phyloP scores from a whole-genome alignment of 2,797 vertebrate genomes.

The Pseudomugil tenellus region DNA sequence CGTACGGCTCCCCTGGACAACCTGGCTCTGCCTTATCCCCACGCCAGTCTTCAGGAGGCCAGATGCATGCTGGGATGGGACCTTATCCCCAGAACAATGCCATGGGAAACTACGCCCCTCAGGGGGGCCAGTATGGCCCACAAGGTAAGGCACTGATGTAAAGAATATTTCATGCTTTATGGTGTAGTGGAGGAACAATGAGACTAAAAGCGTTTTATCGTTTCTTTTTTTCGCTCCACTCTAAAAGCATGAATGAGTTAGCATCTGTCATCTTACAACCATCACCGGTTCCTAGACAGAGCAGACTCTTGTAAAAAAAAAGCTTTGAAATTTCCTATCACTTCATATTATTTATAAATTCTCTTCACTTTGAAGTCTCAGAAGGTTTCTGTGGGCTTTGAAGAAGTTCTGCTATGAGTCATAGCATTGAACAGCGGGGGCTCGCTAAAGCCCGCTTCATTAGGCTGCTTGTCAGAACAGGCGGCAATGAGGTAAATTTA shows the following conservation, averaged over 20 bases:
- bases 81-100: conserved; percentile 96
- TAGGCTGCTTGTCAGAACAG: conserved; percentile 58
- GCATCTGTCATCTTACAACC: conserved; percentile 33
- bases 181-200: not conserved
- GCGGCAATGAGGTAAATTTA: conserved; percentile 58
- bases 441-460: conserved; percentile 56
- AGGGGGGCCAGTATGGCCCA: conserved; percentile 92
- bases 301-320: conserved; percentile 39
- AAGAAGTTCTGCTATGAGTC: conserved; percentile 68
- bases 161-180: not conserved
- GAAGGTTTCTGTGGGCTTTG: conserved; percentile 67
- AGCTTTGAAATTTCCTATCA: conserved; percentile 56
- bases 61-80: conserved; percentile 94
- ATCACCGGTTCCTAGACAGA: conserved; percentile 35
- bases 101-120: conserved; percentile 94
- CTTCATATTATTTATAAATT: conserved; percentile 61
- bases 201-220: not conserved
- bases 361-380: conserved; percentile 60
- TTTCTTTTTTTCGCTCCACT: no score
- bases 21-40: conserved; percentile 98
- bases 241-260: conserved; percentile 54
- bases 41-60: conserved; percentile 94
- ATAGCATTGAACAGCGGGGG: conserved; percentile 43
- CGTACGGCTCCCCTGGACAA: conserved; percentile 93
- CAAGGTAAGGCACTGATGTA: conserved; percentile 83